Evolutionary conservation across 2,888 invertebrate species (phyloP).

Genomic region (Chrysina gloriosa): DNA sequence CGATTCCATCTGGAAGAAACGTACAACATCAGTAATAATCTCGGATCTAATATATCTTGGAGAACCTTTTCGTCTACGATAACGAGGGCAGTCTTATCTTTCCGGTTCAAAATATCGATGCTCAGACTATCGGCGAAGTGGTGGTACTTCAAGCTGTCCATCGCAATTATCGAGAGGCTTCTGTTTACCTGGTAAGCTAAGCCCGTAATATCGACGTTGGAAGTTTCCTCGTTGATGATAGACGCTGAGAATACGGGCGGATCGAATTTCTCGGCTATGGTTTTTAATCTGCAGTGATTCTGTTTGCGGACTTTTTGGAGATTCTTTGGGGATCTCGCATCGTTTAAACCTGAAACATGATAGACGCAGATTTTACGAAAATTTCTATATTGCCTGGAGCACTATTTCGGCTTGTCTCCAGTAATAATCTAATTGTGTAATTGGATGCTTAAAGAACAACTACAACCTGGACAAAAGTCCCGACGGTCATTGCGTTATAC

Average conservation of each 20-base stretch:
- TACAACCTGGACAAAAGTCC: no score
- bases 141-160: conserved; percentile 79
- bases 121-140: conserved; percentile 83
- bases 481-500: no score
- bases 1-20: conserved; percentile 71
- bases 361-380: no score
- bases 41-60: no score
- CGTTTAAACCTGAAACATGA: conserved; percentile 59
- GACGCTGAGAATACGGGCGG: conserved; percentile 55
- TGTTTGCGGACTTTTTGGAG: conserved; percentile 57
- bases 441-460: no score
- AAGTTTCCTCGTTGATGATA: conserved; percentile 53
- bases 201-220: conserved; percentile 64
- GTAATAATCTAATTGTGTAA: no score
- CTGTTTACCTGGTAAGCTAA: conserved; percentile 70
- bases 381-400: no score
- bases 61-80: conserved; percentile 79
- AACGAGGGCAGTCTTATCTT: conserved; percentile 75
- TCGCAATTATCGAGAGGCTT: conserved; percentile 74
- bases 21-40: no score
- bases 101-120: conserved; percentile 71
- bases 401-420: no score
- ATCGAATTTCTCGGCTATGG: conserved; percentile 45
- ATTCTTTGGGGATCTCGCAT: conserved; percentile 69
- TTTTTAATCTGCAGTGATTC: conserved; percentile 55